phyloP scores from a whole-genome alignment of 2,797 vertebrate species.

The Nyctibius grandis region DNA sequence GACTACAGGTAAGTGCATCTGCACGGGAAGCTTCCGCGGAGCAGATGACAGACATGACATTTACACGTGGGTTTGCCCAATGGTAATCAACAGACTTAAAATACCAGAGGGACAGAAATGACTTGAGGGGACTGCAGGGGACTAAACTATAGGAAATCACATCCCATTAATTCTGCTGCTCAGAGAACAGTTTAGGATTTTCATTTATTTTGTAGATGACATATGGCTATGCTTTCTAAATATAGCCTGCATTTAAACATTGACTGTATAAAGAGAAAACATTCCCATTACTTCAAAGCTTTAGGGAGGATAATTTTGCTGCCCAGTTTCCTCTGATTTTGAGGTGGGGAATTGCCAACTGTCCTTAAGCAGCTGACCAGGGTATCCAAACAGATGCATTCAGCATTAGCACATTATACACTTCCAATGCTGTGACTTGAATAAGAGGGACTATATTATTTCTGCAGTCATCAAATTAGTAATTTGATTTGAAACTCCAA shows the following conservation, averaged over 20 bases:
- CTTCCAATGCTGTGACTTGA: neutral
- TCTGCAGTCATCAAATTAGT: neutral
- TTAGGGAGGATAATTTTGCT: neutral
- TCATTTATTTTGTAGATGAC: neutral
- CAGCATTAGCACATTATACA: neutral
- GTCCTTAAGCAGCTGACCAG: neutral
- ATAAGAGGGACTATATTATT: neutral
- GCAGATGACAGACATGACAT: neutral
- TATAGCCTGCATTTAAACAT: neutral
- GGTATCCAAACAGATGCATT: neutral
- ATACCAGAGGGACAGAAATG: neutral
- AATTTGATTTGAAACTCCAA: no score
- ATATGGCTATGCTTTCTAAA: neutral
- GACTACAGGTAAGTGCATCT: neutral
- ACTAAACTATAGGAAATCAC: neutral
- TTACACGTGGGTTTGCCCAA: neutral
- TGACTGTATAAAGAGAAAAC: neutral
- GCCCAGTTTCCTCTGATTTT: neutral
- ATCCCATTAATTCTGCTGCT: neutral
- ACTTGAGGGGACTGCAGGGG: neutral
- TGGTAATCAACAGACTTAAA: neutral
- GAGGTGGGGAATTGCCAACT: neutral
- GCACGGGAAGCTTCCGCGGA: neutral
- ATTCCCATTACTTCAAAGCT: neutral
- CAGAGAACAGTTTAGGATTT: neutral